Base-by-base conservation (phyloP, 2,797 vertebrate genomes). In the Pelochelys cantorii region DNA sequence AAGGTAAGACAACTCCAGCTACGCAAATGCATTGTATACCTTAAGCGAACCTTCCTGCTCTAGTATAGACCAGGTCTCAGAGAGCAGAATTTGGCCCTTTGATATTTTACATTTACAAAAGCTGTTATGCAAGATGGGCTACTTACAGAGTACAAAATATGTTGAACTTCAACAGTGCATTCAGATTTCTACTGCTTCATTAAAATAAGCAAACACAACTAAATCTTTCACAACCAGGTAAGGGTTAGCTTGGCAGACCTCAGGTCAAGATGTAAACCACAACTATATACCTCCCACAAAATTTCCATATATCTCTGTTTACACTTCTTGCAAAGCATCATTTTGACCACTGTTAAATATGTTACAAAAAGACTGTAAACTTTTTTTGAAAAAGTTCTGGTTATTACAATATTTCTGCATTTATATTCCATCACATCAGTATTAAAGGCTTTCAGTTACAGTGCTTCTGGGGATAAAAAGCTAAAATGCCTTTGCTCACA, bases 401-500 rank as follows among this genome's bases (percentile, higher is more conserved):
- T 98, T 98, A 98, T 98, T 98, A 98, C 98, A 98, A 98, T 98
- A 98, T 98, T 98, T 98, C 97, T 98, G 97, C 97, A 98, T 98
- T 98, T 98, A 97, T 98, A 98, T 98, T 98, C 98, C 98, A 98
- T 98, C 98, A 98, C 97, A 98, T 98, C 97, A 96, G 98, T 98
- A 98, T 98, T 98, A 98, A 98, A 98, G 97, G 95, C 98, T 98
- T 98, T 98, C 97, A 96, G 98, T 98, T 98, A 98, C 98, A 97
- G 97, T 98, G 98, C 98, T 98, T 97, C 98, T 98, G 97, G 98
- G 98, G 97, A 98, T 98, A 98, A 98, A 98, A 97, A 98, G 98
- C 97, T 98, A 97, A 98, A 98, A 98, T 98, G 98, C 97, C 97
- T 98, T 98, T 98, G 98, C 98, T 98, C 98, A 98, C 98, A 98